Evolutionary conservation across 2,797 vertebrate genomes (phyloP), one percentile per base, ranked within the genome.

Genomic region (Pangasius larnaudii): DNA sequence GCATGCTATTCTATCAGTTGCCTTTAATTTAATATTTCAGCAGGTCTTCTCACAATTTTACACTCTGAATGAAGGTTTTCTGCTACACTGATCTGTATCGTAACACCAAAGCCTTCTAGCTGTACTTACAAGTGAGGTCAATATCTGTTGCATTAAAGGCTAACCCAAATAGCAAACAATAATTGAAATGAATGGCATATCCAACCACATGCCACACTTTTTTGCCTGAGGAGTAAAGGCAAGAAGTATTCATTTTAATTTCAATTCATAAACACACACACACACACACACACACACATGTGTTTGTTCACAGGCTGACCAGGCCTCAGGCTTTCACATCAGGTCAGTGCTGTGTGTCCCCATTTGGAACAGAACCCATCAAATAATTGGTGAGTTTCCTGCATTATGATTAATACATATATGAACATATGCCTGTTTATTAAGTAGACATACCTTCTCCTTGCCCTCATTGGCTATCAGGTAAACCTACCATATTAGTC

Each of bases 351-450:
- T 96, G 58, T 96, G 96, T 87, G 96, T 96, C 39, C 96, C 96
- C 6, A 97, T 97, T 92, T 96, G 96, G 96, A 96, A 97, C 93
- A 91, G 95, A 91, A 97, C 96, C 85, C 96, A 97, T 92, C 96
- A 97, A 93, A 96, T 96, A 87, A 96, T 96, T 86, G 96, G 96
- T 95, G 90, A 85, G 94, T 94, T 87, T 69, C 67, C 58, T 53
- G 18, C 30, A 87, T 84, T 87, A 74, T 27, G 18, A 75, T 1
- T 82, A n/a, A n/a, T 36, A 71, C 58, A 86, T 39, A 53, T 42
- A 69, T 51, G 42, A 9, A 65, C 53, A 74, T 77, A n/a, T 82
- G 36, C 1, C 6, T 82, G 59, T 46, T 19, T n/a, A 46, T 8
- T 49, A 49, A 14, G 39, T 82, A 19, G 58, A 82, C 14, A 8